phyloP scores from a whole-genome alignment of 2,797 vertebrate species.

The Spea hammondii region DNA sequence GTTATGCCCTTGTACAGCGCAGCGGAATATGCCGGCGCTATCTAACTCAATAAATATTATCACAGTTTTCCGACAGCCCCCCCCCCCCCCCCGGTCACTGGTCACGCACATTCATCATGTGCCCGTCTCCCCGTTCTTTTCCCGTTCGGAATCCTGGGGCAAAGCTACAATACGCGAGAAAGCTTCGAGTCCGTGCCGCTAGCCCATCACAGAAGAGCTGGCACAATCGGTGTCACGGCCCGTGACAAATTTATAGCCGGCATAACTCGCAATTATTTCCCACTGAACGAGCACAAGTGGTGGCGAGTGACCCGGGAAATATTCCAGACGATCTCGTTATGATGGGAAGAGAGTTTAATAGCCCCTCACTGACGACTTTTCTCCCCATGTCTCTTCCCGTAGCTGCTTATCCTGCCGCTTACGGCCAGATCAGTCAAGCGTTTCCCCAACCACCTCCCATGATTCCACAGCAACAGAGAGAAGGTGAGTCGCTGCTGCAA shows the following conservation, averaged over 20 bases:
- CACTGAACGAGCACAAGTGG: conserved; percentile 3
- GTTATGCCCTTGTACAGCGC: too few relatives aligned
- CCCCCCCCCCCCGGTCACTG: too few relatives aligned
- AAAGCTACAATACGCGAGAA: not conserved
- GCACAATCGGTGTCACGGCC: not conserved
- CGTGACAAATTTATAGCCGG: not conserved
- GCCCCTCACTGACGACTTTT: conserved; percentile 36
- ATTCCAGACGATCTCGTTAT: not conserved
- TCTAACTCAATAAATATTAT: too few relatives aligned
- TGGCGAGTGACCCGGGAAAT: not conserved
- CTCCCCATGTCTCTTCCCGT: conserved; percentile 50
- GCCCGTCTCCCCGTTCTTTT: too few relatives aligned
- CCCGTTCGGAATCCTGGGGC: not conserved
- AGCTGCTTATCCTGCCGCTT: conserved; percentile 98
- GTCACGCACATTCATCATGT: too few relatives aligned
- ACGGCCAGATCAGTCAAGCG: conserved; percentile 98
- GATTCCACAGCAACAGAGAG: conserved; percentile 98
- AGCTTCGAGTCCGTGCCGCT: not conserved
- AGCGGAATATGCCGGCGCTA: too few relatives aligned
- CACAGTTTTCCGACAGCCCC: too few relatives aligned
- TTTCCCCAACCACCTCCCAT: conserved; percentile 97
- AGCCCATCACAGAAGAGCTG: not conserved
- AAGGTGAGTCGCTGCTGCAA: conserved; percentile 77
- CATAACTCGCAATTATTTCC: not conserved
- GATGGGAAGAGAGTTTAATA: not conserved